Evolutionary conservation across 2,888 invertebrate genomes (phyloP).

Genomic region (Amaurobius ferox): DNA sequence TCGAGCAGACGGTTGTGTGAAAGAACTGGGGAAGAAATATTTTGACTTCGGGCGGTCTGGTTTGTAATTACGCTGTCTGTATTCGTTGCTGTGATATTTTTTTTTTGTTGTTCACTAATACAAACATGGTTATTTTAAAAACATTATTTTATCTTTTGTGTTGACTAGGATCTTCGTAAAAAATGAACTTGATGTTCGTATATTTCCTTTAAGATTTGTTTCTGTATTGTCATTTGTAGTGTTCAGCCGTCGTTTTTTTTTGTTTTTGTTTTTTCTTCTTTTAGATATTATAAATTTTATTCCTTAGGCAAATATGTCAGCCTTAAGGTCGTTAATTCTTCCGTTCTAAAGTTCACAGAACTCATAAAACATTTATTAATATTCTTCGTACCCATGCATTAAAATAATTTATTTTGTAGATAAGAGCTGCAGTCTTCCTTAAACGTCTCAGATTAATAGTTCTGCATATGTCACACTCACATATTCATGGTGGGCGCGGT

Average conservation of each 20-base stretch:
- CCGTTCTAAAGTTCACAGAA: too few relatives aligned
- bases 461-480: too few relatives aligned
- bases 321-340: too few relatives aligned
- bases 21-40: slow-evolving; percentile 3
- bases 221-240: not conserved
- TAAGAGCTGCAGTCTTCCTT: too few relatives aligned
- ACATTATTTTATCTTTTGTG: not conserved
- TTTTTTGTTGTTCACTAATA: not conserved
- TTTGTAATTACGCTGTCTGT: slow-evolving; percentile 51
- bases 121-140: slow-evolving; percentile 9
- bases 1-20: slow-evolving; percentile 42
- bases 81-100: slow-evolving; percentile 2
- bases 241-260: not conserved
- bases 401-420: too few relatives aligned
- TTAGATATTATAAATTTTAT: too few relatives aligned
- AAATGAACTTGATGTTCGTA: not conserved
- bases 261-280: too few relatives aligned
- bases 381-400: too few relatives aligned
- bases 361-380: too few relatives aligned
- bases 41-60: slow-evolving; percentile 28
- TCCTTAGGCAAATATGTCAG: too few relatives aligned
- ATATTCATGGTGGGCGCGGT: too few relatives aligned
- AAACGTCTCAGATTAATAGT: too few relatives aligned
- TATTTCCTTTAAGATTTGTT: not conserved
- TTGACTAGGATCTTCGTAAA: not conserved